These are phyloP conservation scores for Dryoscopus gambensis DNA, from an alignment of 2,113 vertebrate genomes.

Conservation along the genomic window DNA sequence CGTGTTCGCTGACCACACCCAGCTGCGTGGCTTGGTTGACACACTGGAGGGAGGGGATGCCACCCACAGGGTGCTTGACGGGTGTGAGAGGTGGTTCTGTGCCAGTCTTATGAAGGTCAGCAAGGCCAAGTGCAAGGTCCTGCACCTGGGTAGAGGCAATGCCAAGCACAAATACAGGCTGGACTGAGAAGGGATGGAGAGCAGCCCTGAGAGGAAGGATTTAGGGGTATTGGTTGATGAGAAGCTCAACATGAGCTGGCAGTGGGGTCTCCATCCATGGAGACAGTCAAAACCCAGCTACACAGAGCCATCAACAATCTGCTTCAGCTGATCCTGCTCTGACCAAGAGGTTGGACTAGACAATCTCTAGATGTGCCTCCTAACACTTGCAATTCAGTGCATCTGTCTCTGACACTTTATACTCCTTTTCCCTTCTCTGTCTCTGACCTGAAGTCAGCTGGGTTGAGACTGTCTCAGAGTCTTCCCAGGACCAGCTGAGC, in stretches of 20 bases:
- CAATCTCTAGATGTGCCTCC: background rate
- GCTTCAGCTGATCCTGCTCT: background rate
- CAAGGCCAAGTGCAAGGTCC: background rate
- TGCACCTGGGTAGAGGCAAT: background rate
- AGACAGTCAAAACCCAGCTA: background rate
- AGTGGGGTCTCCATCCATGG: background rate
- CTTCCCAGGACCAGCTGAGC: background rate
- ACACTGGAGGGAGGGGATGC: background rate
- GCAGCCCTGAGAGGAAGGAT: background rate
- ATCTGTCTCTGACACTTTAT: background rate
- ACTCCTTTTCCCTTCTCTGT: background rate
- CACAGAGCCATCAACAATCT: background rate
- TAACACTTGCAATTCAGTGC: background rate
- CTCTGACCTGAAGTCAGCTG: background rate
- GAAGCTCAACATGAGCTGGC: fast-evolving
- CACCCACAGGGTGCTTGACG: background rate
- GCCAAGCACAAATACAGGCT: background rate
- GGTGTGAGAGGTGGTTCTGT: background rate
- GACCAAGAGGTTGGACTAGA: background rate
- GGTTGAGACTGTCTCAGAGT: background rate
- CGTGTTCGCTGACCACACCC: background rate
- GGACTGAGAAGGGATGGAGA: background rate
- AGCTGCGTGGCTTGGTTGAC: background rate
- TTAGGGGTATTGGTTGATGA: background rate
- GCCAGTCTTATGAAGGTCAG: background rate